Base-by-base conservation (phyloP, 2,797 vertebrate species). In the Pipistrellus pygmaeus region DNA sequence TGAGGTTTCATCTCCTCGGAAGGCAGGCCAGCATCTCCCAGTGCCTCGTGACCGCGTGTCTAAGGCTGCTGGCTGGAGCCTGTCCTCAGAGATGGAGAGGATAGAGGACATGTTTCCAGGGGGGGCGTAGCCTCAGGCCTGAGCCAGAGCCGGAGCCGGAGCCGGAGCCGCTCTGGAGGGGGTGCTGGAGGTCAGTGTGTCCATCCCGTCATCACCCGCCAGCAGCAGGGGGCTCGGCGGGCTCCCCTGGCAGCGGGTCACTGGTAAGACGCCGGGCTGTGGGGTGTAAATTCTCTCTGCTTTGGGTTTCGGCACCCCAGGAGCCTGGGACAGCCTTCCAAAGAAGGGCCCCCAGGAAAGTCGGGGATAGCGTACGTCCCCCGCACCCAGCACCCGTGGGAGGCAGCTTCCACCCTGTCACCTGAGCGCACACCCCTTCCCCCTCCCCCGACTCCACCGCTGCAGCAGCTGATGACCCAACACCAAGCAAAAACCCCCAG, bases 291-390 rank as follows among this genome's bases (percentile, higher is more conserved):
- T 64, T 51, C 57, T 91, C 13, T 46, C 32, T 1, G 0, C n/a
- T 41, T 15, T 46, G 55, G 30, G 14, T 17, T 15, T 8, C 1
- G 17, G 44, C 2, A 2, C 18, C 51, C 32, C n/a, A 41, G 72
- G 14, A 69, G 53, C 60, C 17, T 3, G 0, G 25, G 51, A 13
- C 4, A 35, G 6, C 6, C 32, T 68, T 25, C 12, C 75, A 30
- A 21, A 76, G 76, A 86, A 91, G 38, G 41, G 38, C 72, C 48
- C 80, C 72, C 3, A 0, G 57, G 8, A 17, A 6, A 13, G 44
- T 60, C n/a, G 38, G 0, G 20, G 4, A 38, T 12, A 9, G 10
- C 57, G 12, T 30, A 15, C 0, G 12, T 8, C 12, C 9, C 35
- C 55, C 9, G 6, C 8, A 6, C 55, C 69, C 62, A 18, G 32